These are phyloP conservation scores for Beris morrisii DNA, from an alignment of 2,888 invertebrate genomes.

Conservation along the genomic window DNA sequence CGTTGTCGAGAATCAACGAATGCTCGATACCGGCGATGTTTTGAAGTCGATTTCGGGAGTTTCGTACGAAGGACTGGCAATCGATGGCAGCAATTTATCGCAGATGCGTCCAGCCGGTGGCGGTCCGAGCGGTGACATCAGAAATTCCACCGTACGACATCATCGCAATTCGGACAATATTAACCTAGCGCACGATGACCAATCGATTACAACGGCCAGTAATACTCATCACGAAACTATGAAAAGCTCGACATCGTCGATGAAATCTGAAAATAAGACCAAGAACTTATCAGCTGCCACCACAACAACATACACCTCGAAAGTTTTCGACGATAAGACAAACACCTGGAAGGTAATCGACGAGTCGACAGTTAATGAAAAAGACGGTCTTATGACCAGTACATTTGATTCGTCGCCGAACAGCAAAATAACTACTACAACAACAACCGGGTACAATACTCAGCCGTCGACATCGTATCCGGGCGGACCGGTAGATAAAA, in stretches of 20 bases:
- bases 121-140: not conserved
- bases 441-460: not conserved
- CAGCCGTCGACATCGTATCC: not conserved
- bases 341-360: constrained; percentile 42
- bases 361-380: constrained; percentile 41
- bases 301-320: constrained; percentile 42
- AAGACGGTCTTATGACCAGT: constrained; percentile 25
- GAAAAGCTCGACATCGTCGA: constrained; percentile 13
- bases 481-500: too few relatives aligned
- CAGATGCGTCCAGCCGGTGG: too few relatives aligned
- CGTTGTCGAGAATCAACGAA: constrained; percentile 37
- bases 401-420: constrained; percentile 27
- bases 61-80: constrained; percentile 5
- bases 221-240: constrained; percentile 13
- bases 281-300: constrained; percentile 33
- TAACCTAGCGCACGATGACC: constrained; percentile 2
- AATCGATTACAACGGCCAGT: constrained; percentile 3
- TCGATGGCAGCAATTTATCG: not conserved
- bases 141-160: not conserved
- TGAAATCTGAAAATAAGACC: constrained; percentile 9
- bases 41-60: constrained; percentile 3
- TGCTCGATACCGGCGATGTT: constrained; percentile 22
- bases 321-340: constrained; percentile 41
- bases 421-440: constrained; percentile 1
- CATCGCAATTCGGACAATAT: not conserved